Conservation (phyloP, 2,888 invertebrate genomes). For the Conchocele bisecta region DNA sequence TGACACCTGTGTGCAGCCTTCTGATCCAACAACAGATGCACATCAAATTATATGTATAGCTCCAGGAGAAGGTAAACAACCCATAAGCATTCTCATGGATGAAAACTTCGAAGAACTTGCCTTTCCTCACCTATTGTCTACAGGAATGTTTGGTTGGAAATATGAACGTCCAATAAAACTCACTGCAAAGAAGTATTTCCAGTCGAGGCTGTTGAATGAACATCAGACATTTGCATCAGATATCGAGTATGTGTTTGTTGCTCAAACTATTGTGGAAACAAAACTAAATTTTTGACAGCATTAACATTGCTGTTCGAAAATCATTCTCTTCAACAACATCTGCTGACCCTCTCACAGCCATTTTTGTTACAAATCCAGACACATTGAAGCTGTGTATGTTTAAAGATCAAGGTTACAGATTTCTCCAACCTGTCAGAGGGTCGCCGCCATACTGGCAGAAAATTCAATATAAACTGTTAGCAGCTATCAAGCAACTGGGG, state of each 20-base stretch:
- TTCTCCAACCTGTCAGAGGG: slow-evolving; percentile 38
- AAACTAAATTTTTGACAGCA: slow-evolving; percentile 21
- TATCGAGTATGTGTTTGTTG: slow-evolving; percentile 32
- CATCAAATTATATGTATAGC: slow-evolving; percentile 14
- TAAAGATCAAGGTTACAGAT: slow-evolving; percentile 51
- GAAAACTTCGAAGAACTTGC: too few species aligned
- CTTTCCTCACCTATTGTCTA: too few species aligned
- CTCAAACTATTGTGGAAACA: slow-evolving; percentile 18
- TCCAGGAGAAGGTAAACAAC: slow-evolving; percentile 10
- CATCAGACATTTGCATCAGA: slow-evolving; percentile 18
- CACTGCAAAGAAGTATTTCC: slow-evolving; percentile 32
- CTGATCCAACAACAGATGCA: slow-evolving; percentile 3
- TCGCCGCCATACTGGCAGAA: slow-evolving; percentile 59
- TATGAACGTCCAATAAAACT: slow-evolving; percentile 7
- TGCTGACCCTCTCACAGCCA: slow-evolving; percentile 3
- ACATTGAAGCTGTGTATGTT: too few species aligned
- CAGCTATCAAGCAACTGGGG: slow-evolving; percentile 62
- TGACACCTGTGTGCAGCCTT: slow-evolving; percentile 4
- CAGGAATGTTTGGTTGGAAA: slow-evolving; percentile 31
- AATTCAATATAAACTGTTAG: slow-evolving; percentile 47
- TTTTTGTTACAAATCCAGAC: not conserved
- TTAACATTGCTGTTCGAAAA: slow-evolving; percentile 19
- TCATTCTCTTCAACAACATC: not conserved
- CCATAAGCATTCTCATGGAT: slow-evolving; percentile 24
- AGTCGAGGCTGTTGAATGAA: slow-evolving; percentile 10